A percentile compares a stretch with the other conserved stretches of the same genome.
These are phyloP conservation scores for Acleris holmiana DNA, from an alignment of 2,888 invertebrate genomes.

Conservation along the genomic window DNA sequence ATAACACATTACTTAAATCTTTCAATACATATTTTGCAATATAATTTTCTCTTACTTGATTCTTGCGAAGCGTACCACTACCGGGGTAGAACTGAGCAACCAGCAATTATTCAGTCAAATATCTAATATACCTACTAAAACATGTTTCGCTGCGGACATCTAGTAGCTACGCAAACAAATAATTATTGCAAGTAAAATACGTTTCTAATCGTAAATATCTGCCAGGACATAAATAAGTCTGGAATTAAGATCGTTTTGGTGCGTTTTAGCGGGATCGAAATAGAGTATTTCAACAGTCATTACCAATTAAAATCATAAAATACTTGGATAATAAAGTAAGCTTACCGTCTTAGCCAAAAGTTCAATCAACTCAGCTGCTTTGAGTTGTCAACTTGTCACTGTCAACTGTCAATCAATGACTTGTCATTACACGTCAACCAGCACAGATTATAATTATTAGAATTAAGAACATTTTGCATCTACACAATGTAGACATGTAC, in stretches of 20 bases:
- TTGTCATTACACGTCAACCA: conserved; percentile 1
- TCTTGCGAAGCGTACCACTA: not conserved
- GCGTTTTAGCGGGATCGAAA: not conserved
- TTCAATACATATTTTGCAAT: too few relatives aligned
- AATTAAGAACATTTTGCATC: too few relatives aligned
- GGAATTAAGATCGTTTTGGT: not conserved
- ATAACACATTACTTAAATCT: conserved; percentile 3
- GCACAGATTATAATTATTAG: too few relatives aligned
- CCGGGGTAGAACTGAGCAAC: conserved; percentile 16
- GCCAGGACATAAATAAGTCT: not conserved
- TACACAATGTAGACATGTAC: too few relatives aligned
- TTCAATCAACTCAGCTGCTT: conserved; percentile 26
- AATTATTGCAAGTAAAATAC: not conserved
- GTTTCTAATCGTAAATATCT: not conserved
- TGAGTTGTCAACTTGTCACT: not conserved
- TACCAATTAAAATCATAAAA: not conserved
- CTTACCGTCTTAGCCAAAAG: conserved; percentile 20
- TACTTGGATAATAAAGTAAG: conserved; percentile 5
- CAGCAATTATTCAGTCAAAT: not conserved
- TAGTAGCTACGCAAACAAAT: not conserved
- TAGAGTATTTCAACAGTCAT: not conserved
- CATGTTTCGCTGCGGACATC: not conserved
- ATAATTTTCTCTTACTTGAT: conserved; percentile 13
- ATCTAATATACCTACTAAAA: not conserved
- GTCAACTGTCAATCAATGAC: not conserved